Evolutionary conservation across 1,140 invertebrate species (phyloP).

Genomic region (Centruroides vittatus): DNA sequence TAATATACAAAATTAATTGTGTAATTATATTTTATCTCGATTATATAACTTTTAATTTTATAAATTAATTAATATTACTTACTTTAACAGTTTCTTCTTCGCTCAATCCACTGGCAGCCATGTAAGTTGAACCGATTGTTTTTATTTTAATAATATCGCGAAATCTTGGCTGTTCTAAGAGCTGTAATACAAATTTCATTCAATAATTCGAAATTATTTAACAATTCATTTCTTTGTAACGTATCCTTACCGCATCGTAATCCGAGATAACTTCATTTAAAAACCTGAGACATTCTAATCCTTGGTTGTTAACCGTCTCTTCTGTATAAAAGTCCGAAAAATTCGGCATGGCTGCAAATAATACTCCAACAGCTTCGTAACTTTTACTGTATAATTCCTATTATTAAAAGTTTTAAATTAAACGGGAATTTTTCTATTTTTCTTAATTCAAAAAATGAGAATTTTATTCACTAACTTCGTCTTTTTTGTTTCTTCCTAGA

Average conservation of each 20-base stretch:
- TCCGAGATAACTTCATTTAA: conserved; percentile 97
- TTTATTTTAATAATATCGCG: conserved; percentile 89
- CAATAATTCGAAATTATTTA: not conserved
- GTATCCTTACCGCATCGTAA: conserved; percentile 71
- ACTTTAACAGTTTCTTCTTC: conserved; percentile 50
- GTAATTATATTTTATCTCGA: too few relatives aligned
- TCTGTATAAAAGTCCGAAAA: conserved; percentile 91
- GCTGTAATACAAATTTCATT: conserved; percentile 37
- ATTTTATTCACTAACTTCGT: conserved; percentile 19
- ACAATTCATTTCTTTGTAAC: too few relatives aligned
- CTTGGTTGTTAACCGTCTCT: conserved; percentile 90
- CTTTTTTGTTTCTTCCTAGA: conserved; percentile 44
- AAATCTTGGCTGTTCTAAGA: conserved; percentile 67
- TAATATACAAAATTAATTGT: not conserved
- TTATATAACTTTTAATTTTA: too few relatives aligned
- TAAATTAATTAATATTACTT: conserved; percentile 13
- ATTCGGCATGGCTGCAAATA: conserved; percentile 91
- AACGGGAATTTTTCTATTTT: too few relatives aligned
- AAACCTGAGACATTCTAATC: conserved; percentile 85
- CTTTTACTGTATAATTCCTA: conserved; percentile 86
- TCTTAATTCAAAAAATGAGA: not conserved
- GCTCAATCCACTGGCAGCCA: conserved; percentile 88
- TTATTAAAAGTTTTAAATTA: not conserved
- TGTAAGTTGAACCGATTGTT: conserved; percentile 93
- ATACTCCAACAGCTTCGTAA: conserved; percentile 77